Conservation (phyloP, 1,140 invertebrate species). For the Bombus polaris region DNA sequence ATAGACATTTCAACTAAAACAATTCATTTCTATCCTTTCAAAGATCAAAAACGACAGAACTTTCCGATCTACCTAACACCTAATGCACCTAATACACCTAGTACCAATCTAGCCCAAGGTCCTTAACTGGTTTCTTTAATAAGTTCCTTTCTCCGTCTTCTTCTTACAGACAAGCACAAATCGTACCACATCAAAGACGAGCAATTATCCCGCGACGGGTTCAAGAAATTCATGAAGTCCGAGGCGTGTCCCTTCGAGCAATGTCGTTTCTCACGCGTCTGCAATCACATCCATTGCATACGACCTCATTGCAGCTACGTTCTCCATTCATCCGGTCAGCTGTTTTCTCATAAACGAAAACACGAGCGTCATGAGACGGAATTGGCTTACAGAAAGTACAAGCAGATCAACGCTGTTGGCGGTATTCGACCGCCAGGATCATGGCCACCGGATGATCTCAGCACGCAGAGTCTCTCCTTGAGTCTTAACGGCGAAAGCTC, state of each 20-base stretch:
- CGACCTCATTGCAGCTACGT: constrained; percentile 97
- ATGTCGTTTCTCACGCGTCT: constrained; percentile 96
- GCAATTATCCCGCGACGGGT: constrained; percentile 96
- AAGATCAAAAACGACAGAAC: not conserved
- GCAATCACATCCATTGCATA: constrained; percentile 99
- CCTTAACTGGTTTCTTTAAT: not conserved
- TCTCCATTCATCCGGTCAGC: constrained; percentile 96
- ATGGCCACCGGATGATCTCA: constrained; percentile 71
- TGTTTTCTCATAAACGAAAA: constrained; percentile 99
- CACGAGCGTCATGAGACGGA: constrained; percentile 97
- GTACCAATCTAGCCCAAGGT: no score
- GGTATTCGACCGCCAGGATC: constrained; percentile 67
- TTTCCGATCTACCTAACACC: not conserved
- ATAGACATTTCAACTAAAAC: not conserved
- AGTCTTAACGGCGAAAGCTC: constrained; percentile 82
- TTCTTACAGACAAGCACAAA: constrained; percentile 96
- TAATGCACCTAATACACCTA: no score
- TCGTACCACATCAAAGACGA: constrained; percentile 99
- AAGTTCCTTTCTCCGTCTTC: not conserved
- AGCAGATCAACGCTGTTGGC: constrained; percentile 83
- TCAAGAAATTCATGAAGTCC: constrained; percentile 99
- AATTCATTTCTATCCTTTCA: not conserved
- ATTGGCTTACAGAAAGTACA: constrained; percentile 91
- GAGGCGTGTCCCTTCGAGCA: constrained; percentile 95
- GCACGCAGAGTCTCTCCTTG: constrained; percentile 74